Conservation (phyloP, 2,888 invertebrate species). For the Harpalus rubripes region DNA sequence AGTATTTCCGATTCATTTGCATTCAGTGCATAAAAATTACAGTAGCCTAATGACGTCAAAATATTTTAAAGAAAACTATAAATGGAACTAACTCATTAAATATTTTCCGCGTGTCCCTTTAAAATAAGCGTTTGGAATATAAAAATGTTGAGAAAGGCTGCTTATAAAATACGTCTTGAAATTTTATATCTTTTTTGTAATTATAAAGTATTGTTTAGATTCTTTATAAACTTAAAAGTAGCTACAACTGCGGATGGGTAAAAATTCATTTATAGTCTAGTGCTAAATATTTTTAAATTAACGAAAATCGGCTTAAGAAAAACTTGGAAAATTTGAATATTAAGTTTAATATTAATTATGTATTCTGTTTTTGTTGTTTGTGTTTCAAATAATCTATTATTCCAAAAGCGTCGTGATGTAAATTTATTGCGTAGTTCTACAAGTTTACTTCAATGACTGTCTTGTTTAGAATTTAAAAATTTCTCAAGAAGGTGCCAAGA, state of each 20-base stretch:
- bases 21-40: slow-evolving; percentile 13
- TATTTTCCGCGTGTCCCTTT: not conserved
- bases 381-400: slow-evolving; percentile 61
- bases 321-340: slow-evolving; percentile 35
- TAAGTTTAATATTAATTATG: slow-evolving; percentile 50
- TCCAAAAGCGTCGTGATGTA: slow-evolving; percentile 42
- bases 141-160: slow-evolving; percentile 11
- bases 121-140: not conserved
- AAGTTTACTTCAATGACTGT: slow-evolving; percentile 35
- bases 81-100: slow-evolving; percentile 16
- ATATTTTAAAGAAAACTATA: slow-evolving; percentile 3
- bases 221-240: slow-evolving; percentile 11
- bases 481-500: slow-evolving; percentile 3
- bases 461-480: slow-evolving; percentile 35
- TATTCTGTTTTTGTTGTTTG: slow-evolving; percentile 47
- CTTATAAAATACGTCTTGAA: slow-evolving; percentile 9
- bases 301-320: slow-evolving; percentile 25
- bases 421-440: slow-evolving; percentile 48
- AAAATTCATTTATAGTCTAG: not conserved
- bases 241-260: not conserved
- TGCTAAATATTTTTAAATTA: slow-evolving; percentile 25
- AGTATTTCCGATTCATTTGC: not conserved
- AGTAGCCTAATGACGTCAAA: slow-evolving; percentile 6
- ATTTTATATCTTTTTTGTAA: slow-evolving; percentile 4
- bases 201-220: slow-evolving; percentile 8